phyloP scores from a whole-genome alignment of 2,888 invertebrate genomes.

The Stratiomys singularior region DNA sequence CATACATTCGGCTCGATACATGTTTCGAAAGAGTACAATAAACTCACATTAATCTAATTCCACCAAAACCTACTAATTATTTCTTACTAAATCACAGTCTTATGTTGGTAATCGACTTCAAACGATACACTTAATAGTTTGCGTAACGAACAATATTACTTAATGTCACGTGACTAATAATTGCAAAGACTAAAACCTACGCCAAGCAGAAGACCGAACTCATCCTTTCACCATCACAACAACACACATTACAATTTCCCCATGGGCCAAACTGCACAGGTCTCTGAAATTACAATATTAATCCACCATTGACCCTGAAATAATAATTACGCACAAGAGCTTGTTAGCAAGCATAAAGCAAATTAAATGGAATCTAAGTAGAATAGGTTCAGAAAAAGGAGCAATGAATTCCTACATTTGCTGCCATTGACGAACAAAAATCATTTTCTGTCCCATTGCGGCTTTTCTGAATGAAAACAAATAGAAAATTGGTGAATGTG shows the following conservation, averaged over 20 bases:
- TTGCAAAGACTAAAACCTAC: background rate
- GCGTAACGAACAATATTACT: background rate
- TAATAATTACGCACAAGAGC: background rate
- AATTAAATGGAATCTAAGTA: conserved; percentile 25
- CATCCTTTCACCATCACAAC: background rate
- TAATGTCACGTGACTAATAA: conserved; percentile 19
- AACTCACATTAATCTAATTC: too few relatives aligned
- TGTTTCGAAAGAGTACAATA: too few relatives aligned
- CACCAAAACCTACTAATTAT: background rate
- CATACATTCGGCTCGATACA: too few relatives aligned
- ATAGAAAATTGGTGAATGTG: background rate
- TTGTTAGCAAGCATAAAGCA: background rate
- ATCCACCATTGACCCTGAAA: conserved; percentile 19
- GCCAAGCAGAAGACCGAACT: background rate
- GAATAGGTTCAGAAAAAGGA: background rate
- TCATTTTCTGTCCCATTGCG: background rate
- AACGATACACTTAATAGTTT: background rate
- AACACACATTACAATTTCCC: conserved; percentile 1
- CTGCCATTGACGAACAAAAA: background rate
- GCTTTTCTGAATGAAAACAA: background rate
- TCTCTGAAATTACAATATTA: background rate
- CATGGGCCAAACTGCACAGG: background rate
- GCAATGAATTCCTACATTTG: background rate
- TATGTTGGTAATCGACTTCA: conserved; percentile 9
- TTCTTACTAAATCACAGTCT: background rate